Conservation (phyloP, 1,140 invertebrate species). For the Hylyphantes graminicola region DNA sequence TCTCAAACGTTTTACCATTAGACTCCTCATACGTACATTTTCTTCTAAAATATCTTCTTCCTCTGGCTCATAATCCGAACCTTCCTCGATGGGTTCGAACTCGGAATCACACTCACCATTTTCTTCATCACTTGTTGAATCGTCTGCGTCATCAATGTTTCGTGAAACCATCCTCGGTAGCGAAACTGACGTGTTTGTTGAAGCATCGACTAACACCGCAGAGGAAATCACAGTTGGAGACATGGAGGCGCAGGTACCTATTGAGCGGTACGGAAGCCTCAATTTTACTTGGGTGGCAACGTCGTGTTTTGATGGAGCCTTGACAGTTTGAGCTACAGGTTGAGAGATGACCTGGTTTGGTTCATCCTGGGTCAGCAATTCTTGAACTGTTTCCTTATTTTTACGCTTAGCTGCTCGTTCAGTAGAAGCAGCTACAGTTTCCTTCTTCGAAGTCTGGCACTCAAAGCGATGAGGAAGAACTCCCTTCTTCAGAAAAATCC, state of each 20-base stretch:
- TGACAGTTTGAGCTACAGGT: neutral
- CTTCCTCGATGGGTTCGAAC: neutral
- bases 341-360: neutral
- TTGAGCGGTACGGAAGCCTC: neutral
- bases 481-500: neutral
- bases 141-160: neutral
- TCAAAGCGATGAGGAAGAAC: neutral
- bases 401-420: neutral
- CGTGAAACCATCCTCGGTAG: neutral
- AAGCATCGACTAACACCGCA: neutral
- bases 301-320: neutral
- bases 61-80: slow-evolving; percentile 8
- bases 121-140: neutral
- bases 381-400: neutral
- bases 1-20: neutral
- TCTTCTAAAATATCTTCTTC: neutral
- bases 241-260: neutral
- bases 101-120: neutral
- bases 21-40: neutral
- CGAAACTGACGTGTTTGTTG: neutral
- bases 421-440: neutral
- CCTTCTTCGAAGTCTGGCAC: neutral
- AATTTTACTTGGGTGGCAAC: neutral
- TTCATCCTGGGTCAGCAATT: neutral
- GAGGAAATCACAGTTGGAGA: neutral